phyloP scores from a whole-genome alignment of 1,140 invertebrate species.

The Drosophila tropicalis region DNA sequence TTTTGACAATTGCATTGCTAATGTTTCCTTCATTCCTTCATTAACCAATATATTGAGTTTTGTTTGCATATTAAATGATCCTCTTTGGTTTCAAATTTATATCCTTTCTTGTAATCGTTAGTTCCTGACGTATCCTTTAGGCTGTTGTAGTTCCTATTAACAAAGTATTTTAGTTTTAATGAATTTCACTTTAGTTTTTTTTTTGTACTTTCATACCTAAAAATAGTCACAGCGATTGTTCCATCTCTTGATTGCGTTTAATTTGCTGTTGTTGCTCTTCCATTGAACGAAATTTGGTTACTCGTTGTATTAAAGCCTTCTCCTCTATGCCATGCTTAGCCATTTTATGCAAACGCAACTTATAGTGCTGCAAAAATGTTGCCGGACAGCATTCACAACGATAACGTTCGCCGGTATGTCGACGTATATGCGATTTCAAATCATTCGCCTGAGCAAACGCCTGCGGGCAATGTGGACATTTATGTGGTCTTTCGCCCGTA shows the following conservation, averaged over 20 bases:
- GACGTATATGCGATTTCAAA: slow-evolving; percentile 85
- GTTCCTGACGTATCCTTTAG: not conserved
- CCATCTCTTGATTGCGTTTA: slow-evolving; percentile 16
- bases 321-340: slow-evolving; percentile 82
- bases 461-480: slow-evolving; percentile 84
- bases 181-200: not conserved
- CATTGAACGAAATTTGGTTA: slow-evolving; percentile 53
- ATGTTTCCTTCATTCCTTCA: no score
- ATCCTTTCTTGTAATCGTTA: not conserved
- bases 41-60: no score
- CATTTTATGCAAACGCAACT: slow-evolving; percentile 84
- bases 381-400: slow-evolving; percentile 85
- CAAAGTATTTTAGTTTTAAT: not conserved
- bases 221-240: not conserved
- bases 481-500: slow-evolving; percentile 84
- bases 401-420: slow-evolving; percentile 84
- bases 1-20: no score
- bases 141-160: not conserved
- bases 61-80: no score
- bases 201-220: not conserved
- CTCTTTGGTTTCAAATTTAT: not conserved
- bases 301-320: slow-evolving; percentile 58
- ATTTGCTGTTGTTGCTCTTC: slow-evolving; percentile 33
- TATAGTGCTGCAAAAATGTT: slow-evolving; percentile 84
- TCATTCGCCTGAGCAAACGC: slow-evolving; percentile 84